phyloP scores from a whole-genome alignment of 92 coral and sea anemone species.

The Chrysogorgia sp. region DNA sequence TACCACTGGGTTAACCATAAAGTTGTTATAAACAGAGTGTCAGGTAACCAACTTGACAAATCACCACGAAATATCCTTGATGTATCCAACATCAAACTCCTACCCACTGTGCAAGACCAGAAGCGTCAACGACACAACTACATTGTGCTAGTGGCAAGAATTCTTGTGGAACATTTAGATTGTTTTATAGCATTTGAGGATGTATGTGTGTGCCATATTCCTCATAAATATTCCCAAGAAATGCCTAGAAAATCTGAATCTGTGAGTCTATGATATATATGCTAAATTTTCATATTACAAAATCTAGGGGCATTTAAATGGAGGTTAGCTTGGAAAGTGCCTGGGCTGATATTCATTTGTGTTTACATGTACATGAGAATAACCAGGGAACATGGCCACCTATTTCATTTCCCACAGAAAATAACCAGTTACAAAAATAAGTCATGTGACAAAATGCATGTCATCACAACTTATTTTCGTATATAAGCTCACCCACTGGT shows the following conservation, averaged over 20 bases:
- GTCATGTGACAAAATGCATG: too few species aligned
- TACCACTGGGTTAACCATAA: conserved; percentile 67
- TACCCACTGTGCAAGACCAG: conserved; percentile 57
- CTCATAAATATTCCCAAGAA: conserved; percentile 58
- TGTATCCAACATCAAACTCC: conserved; percentile 39
- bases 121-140: conserved; percentile 53
- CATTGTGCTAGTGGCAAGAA: conserved; percentile 57
- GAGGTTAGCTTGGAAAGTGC: too few species aligned
- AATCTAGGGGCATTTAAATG: neutral
- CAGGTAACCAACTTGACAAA: conserved; percentile 37
- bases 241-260: conserved; percentile 33
- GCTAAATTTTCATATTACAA: neutral
- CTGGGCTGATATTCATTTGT: too few species aligned
- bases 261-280: conserved; percentile 18
- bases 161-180: conserved; percentile 56
- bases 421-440: too few species aligned
- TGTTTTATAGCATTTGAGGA: conserved; percentile 44
- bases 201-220: conserved; percentile 57
- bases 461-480: too few species aligned
- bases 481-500: too few species aligned
- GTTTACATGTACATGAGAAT: too few species aligned
- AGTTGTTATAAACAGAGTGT: conserved; percentile 48
- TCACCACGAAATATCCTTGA: conserved; percentile 24
- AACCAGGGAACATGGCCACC: too few species aligned
- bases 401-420: too few species aligned